phyloP scores from a whole-genome alignment of 2,888 invertebrate species.

The Melitaea athalia region DNA sequence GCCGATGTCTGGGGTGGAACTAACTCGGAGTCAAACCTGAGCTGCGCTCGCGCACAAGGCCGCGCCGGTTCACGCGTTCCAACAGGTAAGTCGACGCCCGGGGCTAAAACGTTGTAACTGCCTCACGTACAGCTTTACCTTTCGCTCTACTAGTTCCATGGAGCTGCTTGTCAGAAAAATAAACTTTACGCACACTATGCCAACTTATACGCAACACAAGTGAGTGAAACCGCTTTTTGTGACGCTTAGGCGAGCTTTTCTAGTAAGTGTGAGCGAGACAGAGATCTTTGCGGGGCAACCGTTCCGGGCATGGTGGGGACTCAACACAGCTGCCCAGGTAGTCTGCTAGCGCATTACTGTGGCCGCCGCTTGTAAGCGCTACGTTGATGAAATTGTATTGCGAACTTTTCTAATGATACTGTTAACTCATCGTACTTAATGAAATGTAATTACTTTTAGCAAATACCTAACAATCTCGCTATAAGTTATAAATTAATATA shows the following conservation, averaged over 20 bases:
- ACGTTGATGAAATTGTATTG: conserved; percentile 69
- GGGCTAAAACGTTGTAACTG: conserved; percentile 64
- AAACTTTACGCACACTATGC: conserved; percentile 67
- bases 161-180: conserved; percentile 77
- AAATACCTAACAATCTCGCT: not conserved
- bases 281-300: conserved; percentile 71
- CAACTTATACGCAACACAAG: conserved; percentile 58
- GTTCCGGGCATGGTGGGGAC: conserved; percentile 69
- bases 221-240: conserved; percentile 79
- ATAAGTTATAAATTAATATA: not conserved
- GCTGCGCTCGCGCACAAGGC: conserved; percentile 84
- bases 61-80: conserved; percentile 84
- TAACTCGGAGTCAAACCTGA: conserved; percentile 75
- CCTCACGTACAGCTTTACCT: conserved; percentile 58
- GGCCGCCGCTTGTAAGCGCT: conserved; percentile 78
- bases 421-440: conserved; percentile 55
- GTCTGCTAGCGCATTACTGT: conserved; percentile 71
- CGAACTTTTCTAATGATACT: conserved; percentile 61
- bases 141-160: conserved; percentile 59
- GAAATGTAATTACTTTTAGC: conserved; percentile 18
- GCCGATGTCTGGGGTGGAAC: conserved; percentile 79
- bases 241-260: conserved; percentile 66
- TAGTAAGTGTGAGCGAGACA: conserved; percentile 66
- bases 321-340: conserved; percentile 79
- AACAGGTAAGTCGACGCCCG: conserved; percentile 78